phyloP scores from a whole-genome alignment of 1,140 invertebrate genomes.

The Ips typographus region DNA sequence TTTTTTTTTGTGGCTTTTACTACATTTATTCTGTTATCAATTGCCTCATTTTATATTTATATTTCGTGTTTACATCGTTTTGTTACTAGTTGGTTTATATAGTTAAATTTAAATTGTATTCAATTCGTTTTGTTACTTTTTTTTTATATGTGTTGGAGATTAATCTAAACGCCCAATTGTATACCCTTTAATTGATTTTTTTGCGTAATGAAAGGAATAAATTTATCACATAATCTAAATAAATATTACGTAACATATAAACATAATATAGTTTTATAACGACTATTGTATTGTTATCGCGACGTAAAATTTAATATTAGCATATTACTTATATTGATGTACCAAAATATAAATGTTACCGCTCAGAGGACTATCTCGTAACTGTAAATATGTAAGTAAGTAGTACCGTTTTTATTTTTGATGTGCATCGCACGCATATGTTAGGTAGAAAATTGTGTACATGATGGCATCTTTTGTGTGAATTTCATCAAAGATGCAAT shows the following conservation, averaged over 20 bases:
- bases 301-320: slow-evolving; percentile 7
- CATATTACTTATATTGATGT: slow-evolving; percentile 20
- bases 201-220: no score
- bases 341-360: slow-evolving; percentile 33
- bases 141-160: no score
- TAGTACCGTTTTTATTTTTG: slow-evolving; percentile 16
- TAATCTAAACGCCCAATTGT: no score
- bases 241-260: background rate
- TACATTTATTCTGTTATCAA: no score
- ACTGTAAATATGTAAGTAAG: slow-evolving; percentile 19
- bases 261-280: slow-evolving; percentile 6
- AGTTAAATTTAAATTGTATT: no score
- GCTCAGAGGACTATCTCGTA: slow-evolving; percentile 11
- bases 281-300: slow-evolving; percentile 8
- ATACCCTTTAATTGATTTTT: no score
- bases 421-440: slow-evolving; percentile 8
- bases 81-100: no score
- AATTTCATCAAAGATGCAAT: slow-evolving; percentile 27
- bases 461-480: slow-evolving; percentile 26
- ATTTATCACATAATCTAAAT: no score
- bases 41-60: no score
- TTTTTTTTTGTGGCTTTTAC: no score
- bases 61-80: no score
- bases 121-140: no score
- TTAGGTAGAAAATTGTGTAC: slow-evolving; percentile 23